Evolutionary conservation across 2,113 vertebrate genomes (phyloP), one percentile per base, ranked within the genome.

Genomic region (Murina feae): DNA sequence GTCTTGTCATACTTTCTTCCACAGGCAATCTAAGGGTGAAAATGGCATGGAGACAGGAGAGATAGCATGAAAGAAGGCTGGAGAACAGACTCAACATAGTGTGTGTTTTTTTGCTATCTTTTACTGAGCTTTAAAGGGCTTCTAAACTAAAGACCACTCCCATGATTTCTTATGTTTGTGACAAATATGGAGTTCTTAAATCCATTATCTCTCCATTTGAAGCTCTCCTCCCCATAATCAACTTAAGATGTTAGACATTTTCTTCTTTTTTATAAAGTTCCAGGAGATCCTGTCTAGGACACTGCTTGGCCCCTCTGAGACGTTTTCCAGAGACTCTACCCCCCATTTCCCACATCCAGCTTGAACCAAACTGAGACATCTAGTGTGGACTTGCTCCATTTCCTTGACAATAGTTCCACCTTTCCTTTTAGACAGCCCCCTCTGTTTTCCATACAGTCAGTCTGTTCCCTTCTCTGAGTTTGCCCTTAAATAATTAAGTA

Each of bases 1-100:
- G 95, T 95, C 92, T 98, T 99, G 2, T 99, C 98, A 78, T 99
- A 99, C 55, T 98, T 99, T 96, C 87, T 98, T 44, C 99, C 99
- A 42, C 96, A 97, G 25, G 99, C 99, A 95, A 99, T 98, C 96
- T 97, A 44, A 39, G 11, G 18, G 9, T 68, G n/a, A 90, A 72
- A 58, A 85, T 1, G 30, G 39, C 13, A 74, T 7, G 4, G 86
- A 94, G 2, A 84, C 20, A 69, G 18, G 35, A 88, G 13, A 28
- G 8, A 78, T 2, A 55, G 12, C 32, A 23, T 4, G 60, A 90
- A 69, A 78, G 8, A 42, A 81, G 17, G 20, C 30, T 39, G 6
- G 10, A 91, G 35, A 89, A 75, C 17, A 91, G 21, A 68, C 10
- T 3, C 23, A 74, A 78, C 14, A 21, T n/a, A 17, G 9, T 32